A percentile compares a stretch with the other conserved stretches of the same genome.
phyloP scores from a whole-genome alignment of 2,888 invertebrate genomes.

The Agrochola macilenta region DNA sequence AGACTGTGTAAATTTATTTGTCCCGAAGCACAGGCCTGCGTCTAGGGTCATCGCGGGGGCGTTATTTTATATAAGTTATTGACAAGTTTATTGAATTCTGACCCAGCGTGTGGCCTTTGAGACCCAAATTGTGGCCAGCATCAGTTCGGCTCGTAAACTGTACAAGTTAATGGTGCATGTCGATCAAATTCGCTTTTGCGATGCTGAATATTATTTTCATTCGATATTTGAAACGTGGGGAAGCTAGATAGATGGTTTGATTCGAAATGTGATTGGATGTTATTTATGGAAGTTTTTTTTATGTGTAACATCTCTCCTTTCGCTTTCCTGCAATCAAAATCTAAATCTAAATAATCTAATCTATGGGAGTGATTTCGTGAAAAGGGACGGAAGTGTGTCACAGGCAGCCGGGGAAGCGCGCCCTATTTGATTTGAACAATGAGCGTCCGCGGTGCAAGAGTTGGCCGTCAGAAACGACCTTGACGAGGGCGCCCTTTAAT shows the following conservation, averaged over 20 bases:
- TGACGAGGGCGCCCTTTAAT: no score
- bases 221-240: conserved; percentile 32
- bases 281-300: background rate
- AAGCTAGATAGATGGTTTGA: conserved; percentile 5
- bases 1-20: conserved; percentile 48
- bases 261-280: conserved; percentile 26
- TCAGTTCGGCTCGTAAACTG: conserved; percentile 51
- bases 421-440: no score
- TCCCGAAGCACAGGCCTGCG: conserved; percentile 26
- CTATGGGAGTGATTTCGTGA: no score
- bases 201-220: conserved; percentile 35
- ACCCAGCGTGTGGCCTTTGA: conserved; percentile 50
- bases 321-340: no score
- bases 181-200: conserved; percentile 48
- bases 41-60: conserved; percentile 53
- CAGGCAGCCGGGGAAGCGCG: no score
- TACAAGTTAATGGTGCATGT: conserved; percentile 48
- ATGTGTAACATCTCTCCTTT: no score
- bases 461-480: no score
- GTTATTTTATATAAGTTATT: conserved; percentile 67
- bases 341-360: no score
- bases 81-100: conserved; percentile 69
- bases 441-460: no score
- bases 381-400: no score
- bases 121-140: conserved; percentile 34